Evolutionary conservation across 2,113 vertebrate species (phyloP).

Genomic region (Lanius collurio): DNA sequence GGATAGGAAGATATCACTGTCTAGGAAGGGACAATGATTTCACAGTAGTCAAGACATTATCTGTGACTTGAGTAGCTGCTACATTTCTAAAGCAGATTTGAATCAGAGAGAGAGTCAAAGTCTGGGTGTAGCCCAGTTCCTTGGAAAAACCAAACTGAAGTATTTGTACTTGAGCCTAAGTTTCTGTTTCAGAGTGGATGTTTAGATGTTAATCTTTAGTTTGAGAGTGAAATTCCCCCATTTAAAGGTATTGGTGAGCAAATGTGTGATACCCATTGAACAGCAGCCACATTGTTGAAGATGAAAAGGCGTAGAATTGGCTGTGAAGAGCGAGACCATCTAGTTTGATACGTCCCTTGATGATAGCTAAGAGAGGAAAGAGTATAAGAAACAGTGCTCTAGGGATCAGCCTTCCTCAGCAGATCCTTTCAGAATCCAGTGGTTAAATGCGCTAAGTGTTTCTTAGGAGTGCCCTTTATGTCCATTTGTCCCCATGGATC

Average conservation of each 20-base stretch:
- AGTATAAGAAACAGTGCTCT: not conserved
- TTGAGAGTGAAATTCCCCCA: not conserved
- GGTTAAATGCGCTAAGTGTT: not conserved
- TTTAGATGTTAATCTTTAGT: not conserved
- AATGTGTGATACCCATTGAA: not conserved
- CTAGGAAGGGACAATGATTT: not conserved
- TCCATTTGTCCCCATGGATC: not conserved
- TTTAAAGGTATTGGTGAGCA: not conserved
- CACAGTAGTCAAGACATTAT: not conserved
- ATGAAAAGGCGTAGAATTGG: not conserved
- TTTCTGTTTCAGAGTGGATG: not conserved
- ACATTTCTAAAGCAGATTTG: not conserved
- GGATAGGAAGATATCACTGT: not conserved
- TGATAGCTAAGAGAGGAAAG: not conserved
- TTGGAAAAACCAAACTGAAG: not conserved
- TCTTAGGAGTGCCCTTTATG: not conserved
- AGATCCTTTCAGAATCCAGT: not conserved
- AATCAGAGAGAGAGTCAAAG: not conserved
- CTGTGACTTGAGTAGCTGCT: not conserved
- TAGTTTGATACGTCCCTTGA: not conserved
- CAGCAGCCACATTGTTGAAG: accelerated
- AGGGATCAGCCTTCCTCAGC: not conserved
- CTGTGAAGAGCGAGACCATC: not conserved
- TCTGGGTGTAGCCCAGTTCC: not conserved
- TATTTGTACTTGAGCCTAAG: not conserved